Evolutionary conservation across 2,797 vertebrate species (phyloP), one percentile per base, ranked within the genome.

Genomic region (Fundulus diaphanus): DNA sequence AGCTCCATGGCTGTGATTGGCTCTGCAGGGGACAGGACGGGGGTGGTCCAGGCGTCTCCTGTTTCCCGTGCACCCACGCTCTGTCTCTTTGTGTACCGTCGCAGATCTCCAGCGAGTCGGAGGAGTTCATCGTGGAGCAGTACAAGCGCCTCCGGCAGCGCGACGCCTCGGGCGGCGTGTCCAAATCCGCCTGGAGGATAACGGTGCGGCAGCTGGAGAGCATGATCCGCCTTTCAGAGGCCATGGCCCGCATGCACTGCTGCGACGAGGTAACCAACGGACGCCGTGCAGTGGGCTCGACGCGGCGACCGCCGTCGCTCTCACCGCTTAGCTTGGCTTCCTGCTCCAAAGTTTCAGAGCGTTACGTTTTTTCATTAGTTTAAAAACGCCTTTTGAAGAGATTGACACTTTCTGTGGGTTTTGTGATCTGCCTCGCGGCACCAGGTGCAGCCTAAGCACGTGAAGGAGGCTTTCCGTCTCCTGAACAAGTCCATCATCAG

Each of bases 221-320:
- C 93, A 98, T 99, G 98, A 99, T 99, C 86, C 97, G 98, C 15
- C 95, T 99, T 0, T 99, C 98, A 0, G 98, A 99, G 94, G 94
- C 93, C 59, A 99, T 99, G 98, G 98, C 98, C 6, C 96, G 98
- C 12, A 99, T 99, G 98, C 98, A 99, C 94, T 99, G 98, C 94
- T 99, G 97, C 52, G 98, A 99, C n/a, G 98, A 99, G 97, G 98
- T 95, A 52, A 29, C 54, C 6, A 40, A 44, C 42, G 42, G 42
- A n/a, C n/a, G n/a, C n/a, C n/a, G n/a, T n/a, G n/a, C n/a, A n/a
- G n/a, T n/a, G n/a, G n/a, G n/a, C n/a, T n/a, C n/a, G n/a, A n/a
- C n/a, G n/a, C n/a, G n/a, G n/a, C n/a, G n/a, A n/a, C n/a, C n/a
- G n/a, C n/a, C n/a, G n/a, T n/a, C n/a, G n/a, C n/a, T n/a, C n/a